Evolutionary conservation across 2,888 invertebrate species (phyloP).

Genomic region (Carterocephalus palaemon): DNA sequence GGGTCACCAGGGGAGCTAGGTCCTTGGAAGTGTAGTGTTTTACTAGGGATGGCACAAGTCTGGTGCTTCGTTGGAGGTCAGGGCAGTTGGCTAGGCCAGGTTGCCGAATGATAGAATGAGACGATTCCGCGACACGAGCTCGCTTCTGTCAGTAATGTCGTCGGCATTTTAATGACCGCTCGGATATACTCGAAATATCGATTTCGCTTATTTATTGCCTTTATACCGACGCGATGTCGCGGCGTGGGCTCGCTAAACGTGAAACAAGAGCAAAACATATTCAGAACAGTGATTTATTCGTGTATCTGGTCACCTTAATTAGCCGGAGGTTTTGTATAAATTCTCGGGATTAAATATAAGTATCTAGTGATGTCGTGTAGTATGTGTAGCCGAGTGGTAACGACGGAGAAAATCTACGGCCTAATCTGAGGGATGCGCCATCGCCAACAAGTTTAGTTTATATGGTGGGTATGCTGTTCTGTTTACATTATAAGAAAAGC

Average conservation of each 20-base stretch:
- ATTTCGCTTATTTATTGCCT: constrained; percentile 63
- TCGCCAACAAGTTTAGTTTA: too few relatives aligned
- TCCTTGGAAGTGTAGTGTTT: constrained; percentile 36
- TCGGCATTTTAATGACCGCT: constrained; percentile 62
- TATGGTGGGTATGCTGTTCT: too few relatives aligned
- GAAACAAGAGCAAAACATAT: constrained; percentile 28
- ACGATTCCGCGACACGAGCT: constrained; percentile 45
- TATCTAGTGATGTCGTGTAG: too few relatives aligned
- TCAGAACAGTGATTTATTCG: constrained; percentile 35
- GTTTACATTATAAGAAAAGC: constrained; percentile 48
- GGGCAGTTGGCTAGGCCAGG: constrained; percentile 32
- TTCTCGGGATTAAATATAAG: constrained; percentile 1
- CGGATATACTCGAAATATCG: constrained; percentile 64
- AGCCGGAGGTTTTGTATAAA: constrained; percentile 34
- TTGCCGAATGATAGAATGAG: constrained; percentile 55
- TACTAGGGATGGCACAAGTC: background rate
- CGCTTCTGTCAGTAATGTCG: constrained; percentile 57
- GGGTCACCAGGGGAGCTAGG: constrained; percentile 40
- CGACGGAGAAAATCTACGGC: too few relatives aligned
- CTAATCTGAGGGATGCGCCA: too few relatives aligned
- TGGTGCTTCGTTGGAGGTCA: constrained; percentile 8
- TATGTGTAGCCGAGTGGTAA: too few relatives aligned
- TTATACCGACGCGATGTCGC: constrained; percentile 47
- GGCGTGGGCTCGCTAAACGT: constrained; percentile 42
- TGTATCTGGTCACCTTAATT: constrained; percentile 38